Percentiles rank a stretch among this genome's conserved stretches.
phyloP scores from a whole-genome alignment of 2,888 invertebrate species.

The Folsomia candida region DNA sequence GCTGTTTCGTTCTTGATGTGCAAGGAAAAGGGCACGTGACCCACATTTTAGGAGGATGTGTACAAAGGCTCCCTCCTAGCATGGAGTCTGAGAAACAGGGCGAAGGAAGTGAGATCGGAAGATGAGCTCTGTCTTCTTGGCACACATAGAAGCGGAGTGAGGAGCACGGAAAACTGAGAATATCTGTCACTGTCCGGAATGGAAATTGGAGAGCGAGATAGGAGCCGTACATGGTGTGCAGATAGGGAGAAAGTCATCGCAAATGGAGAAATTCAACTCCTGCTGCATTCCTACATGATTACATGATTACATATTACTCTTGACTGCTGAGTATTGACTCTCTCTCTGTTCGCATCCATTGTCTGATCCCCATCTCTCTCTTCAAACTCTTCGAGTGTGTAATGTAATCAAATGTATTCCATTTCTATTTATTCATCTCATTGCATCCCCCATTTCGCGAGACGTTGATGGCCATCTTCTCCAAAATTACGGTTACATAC shows the following conservation, averaged over 20 bases:
- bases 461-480: neutral
- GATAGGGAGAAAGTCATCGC: neutral
- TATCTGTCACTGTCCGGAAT: neutral
- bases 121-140: neutral
- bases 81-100: too few species aligned
- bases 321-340: neutral
- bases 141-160: slow-evolving; percentile 6
- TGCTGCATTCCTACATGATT: neutral
- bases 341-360: neutral
- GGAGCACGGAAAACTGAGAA: neutral
- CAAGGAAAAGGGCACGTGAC: too few species aligned
- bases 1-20: too few species aligned
- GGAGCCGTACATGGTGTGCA: neutral
- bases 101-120: neutral
- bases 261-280: neutral
- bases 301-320: slow-evolving; percentile 5
- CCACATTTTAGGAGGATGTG: too few species aligned
- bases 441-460: neutral
- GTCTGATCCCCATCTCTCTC: neutral
- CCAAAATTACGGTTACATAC: neutral
- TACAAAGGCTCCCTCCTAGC: too few species aligned
- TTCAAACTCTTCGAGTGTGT: neutral
- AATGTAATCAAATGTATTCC: slow-evolving; percentile 5
- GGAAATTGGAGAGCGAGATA: neutral
- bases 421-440: neutral